phyloP scores from a whole-genome alignment of 2,113 vertebrate species.

The Aspiorhynchus laticeps region DNA sequence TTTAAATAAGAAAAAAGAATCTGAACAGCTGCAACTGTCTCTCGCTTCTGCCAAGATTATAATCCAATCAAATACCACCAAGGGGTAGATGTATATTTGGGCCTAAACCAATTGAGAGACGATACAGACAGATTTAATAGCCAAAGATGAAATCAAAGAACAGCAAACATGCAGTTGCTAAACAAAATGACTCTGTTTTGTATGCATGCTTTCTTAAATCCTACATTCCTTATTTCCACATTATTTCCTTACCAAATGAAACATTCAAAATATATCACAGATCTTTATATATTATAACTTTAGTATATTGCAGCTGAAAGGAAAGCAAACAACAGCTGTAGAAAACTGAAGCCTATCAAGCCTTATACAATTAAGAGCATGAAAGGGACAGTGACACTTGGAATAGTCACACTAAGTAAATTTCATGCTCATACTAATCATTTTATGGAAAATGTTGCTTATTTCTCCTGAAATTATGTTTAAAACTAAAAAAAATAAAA shows the following conservation, averaged over 20 bases:
- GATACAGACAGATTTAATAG: neutral
- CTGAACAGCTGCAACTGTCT: constrained; percentile 7
- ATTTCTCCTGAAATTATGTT: neutral
- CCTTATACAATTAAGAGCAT: neutral
- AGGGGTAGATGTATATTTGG: constrained; percentile 27
- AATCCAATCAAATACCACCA: constrained; percentile 32
- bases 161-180: neutral
- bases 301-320: neutral
- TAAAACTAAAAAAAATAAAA: neutral
- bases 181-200: neutral
- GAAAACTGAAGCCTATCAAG: neutral
- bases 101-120: constrained; percentile 12
- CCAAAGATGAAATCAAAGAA: neutral
- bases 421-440: neutral
- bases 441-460: neutral
- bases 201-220: neutral
- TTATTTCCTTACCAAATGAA: neutral
- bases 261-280: neutral
- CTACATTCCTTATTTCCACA: neutral
- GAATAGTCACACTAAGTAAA: neutral
- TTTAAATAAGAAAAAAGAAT: neutral
- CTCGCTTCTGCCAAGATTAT: constrained; percentile 5
- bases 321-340: neutral
- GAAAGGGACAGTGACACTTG: neutral
- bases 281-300: neutral